phyloP scores from a whole-genome alignment of 2,797 vertebrate species.

The Peromyscus melanophrys region DNA sequence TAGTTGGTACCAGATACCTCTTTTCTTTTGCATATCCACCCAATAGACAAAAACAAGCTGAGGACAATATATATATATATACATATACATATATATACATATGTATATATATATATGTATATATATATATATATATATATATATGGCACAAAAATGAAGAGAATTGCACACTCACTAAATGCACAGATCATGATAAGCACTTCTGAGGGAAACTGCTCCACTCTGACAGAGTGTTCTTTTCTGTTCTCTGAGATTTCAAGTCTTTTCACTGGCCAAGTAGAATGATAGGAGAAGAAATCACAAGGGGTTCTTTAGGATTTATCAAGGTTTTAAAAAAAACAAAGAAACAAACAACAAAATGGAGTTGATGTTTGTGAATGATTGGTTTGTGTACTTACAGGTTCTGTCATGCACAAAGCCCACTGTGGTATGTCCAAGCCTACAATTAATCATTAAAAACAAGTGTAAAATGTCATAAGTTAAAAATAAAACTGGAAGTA shows the following conservation, averaged over 20 bases:
- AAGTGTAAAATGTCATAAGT: neutral
- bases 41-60: neutral
- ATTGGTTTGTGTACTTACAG: neutral
- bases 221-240: neutral
- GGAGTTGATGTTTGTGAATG: neutral
- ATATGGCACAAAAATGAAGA: neutral
- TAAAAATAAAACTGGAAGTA: neutral
- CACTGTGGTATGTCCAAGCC: neutral
- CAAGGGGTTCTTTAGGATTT: neutral
- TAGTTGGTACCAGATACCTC: neutral
- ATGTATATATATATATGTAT: too few species aligned
- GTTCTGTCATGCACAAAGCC: neutral
- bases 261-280: neutral
- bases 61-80: neutral
- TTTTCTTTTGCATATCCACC: slow-evolving; percentile 33
- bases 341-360: neutral
- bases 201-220: neutral
- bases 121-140: too few species aligned
- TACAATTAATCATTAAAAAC: neutral
- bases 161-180: neutral
- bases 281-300: neutral
- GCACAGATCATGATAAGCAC: neutral
- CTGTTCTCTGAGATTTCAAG: slow-evolving; percentile 23
- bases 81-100: too few species aligned
- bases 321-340: neutral